Conservation (phyloP, 1,140 invertebrate genomes). For the Laupala kohalensis region DNA sequence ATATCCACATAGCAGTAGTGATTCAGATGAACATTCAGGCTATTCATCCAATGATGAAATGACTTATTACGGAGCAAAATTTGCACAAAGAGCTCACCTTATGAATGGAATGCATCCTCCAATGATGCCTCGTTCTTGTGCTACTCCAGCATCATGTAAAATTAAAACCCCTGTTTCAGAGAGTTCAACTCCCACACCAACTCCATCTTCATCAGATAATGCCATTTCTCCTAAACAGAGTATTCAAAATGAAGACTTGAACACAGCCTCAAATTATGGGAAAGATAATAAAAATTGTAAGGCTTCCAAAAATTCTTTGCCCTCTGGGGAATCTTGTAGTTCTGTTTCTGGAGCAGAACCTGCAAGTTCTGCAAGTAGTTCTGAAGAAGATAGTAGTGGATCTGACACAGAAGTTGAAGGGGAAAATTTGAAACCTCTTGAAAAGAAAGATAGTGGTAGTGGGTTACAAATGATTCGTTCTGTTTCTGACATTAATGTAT, state of each 20-base stretch:
- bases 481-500: conserved; percentile 34
- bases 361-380: conserved; percentile 2
- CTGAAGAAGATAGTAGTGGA: conserved; percentile 23
- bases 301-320: background rate
- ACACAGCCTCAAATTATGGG: conserved; percentile 4
- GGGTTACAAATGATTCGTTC: conserved; percentile 32
- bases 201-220: background rate
- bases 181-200: background rate
- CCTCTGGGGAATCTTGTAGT: background rate
- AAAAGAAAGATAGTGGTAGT: conserved; percentile 18
- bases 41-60: conserved; percentile 34
- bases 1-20: conserved; percentile 18
- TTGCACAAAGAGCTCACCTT: background rate
- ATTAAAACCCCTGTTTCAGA: background rate
- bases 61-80: conserved; percentile 23
- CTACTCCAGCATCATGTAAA: background rate
- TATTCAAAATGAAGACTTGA: background rate
- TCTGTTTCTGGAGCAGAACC: background rate
- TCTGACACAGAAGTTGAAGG: conserved; percentile 27
- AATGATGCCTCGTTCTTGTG: background rate
- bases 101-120: background rate
- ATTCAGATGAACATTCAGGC: conserved; percentile 26
- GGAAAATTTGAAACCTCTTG: background rate
- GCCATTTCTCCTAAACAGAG: conserved; percentile 1
- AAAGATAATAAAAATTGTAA: conserved; percentile 1